Evolutionary conservation across 2,888 invertebrate genomes (phyloP).

Genomic region (Mesorhabditis belari): DNA sequence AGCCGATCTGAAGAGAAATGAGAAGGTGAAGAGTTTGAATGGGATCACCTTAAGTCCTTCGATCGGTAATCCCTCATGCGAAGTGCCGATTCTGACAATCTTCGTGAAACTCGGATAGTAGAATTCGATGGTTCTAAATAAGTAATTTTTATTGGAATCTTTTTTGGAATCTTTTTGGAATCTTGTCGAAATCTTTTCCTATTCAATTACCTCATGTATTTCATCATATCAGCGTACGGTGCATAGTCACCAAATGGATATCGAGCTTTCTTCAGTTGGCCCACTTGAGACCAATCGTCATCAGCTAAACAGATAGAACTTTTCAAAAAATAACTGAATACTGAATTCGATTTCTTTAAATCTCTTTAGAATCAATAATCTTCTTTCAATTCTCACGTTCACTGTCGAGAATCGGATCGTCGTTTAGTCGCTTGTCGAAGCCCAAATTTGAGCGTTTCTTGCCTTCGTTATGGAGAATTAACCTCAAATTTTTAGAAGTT

Average conservation of each 20-base stretch:
- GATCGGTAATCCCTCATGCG: conserved; percentile 50
- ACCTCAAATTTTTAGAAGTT: conserved; percentile 11
- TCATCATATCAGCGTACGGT: conserved; percentile 46
- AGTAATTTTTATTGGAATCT: background rate
- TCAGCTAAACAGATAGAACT: conserved; percentile 18
- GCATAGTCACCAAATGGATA: conserved; percentile 47
- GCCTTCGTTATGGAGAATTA: conserved; percentile 30
- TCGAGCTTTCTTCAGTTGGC: conserved; percentile 31
- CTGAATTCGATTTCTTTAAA: no score
- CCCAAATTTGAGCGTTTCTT: conserved; percentile 1
- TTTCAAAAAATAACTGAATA: background rate
- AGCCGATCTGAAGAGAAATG: conserved; percentile 28
- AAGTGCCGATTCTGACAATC: conserved; percentile 42
- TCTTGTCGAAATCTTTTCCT: background rate
- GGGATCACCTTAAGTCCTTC: conserved; percentile 44
- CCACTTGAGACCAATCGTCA: conserved; percentile 21
- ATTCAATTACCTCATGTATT: conserved; percentile 22
- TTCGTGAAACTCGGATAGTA: conserved; percentile 47
- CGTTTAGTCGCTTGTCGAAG: conserved; percentile 19
- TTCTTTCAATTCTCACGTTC: no score
- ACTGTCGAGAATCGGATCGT: conserved; percentile 36
- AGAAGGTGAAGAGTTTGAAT: no score
- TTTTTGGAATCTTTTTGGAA: no score
- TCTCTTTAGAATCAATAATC: no score
- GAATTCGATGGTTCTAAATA: conserved; percentile 37